Conservation (phyloP, 2,888 invertebrate genomes). For the Oscheius sp. region DNA sequence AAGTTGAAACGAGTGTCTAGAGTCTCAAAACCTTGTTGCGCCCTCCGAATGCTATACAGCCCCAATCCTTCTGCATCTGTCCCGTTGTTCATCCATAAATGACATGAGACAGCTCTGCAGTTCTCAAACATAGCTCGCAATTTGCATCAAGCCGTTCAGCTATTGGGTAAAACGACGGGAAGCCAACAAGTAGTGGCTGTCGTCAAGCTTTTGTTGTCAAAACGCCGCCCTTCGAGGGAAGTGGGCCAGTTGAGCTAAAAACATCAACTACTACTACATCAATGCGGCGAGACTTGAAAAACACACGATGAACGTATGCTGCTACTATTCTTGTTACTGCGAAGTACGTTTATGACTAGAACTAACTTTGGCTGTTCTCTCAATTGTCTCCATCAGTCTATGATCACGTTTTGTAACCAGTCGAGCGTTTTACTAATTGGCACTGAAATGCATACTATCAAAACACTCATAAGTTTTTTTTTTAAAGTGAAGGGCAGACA, state of each 20-base stretch:
- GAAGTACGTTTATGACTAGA: neutral
- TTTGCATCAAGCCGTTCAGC: conserved; percentile 17
- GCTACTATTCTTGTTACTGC: neutral
- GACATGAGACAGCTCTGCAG: neutral
- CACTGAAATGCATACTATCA: no score
- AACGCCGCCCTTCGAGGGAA: conserved; percentile 21
- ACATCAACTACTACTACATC: conserved; percentile 15
- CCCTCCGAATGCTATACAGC: no score
- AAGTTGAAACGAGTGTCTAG: no score
- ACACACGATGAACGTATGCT: conserved; percentile 10
- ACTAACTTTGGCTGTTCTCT: neutral
- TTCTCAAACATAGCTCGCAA: conserved; percentile 8
- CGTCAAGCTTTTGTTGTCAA: conserved; percentile 35
- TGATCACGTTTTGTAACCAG: no score
- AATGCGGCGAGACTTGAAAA: no score
- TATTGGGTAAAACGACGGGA: conserved; percentile 31
- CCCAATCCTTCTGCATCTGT: no score
- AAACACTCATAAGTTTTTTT: no score
- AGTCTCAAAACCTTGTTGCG: no score
- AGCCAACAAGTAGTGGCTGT: conserved; percentile 13
- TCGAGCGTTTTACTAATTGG: no score
- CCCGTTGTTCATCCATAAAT: no score
- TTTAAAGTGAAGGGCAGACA: no score
- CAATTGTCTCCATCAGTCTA: neutral
- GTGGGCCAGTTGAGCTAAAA: conserved; percentile 2